These are phyloP conservation scores for Ifrita kowaldi DNA, from an alignment of 2,113 vertebrate genomes.

Conservation along the genomic window DNA sequence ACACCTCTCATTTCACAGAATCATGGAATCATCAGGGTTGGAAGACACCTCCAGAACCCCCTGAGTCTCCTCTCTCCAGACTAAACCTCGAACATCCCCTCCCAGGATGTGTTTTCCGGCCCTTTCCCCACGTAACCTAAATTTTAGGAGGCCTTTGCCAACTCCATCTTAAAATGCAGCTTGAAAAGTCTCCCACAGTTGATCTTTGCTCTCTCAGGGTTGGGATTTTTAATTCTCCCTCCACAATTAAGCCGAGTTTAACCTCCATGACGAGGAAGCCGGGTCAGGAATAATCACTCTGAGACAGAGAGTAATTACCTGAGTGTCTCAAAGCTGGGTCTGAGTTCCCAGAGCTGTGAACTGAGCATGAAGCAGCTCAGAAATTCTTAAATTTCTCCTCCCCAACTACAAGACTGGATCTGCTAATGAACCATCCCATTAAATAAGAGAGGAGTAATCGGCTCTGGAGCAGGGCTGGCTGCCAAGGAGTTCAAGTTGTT, in stretches of 20 bases:
- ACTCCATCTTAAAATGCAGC: neutral
- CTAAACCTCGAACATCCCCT: neutral
- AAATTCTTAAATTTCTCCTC: neutral
- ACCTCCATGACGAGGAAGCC: neutral
- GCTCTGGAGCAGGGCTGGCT: neutral
- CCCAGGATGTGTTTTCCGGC: neutral
- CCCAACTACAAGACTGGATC: neutral
- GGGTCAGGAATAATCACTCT: neutral
- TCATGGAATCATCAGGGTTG: neutral
- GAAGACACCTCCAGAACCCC: neutral
- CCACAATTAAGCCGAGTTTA: neutral
- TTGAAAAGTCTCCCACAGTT: neutral
- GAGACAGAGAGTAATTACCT: conserved; percentile 2
- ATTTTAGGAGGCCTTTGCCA: neutral
- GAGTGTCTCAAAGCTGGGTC: neutral
- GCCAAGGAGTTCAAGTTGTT: conserved; percentile 19
- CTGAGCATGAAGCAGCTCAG: neutral
- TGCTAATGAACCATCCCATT: conserved; percentile 4
- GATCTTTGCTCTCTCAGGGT: neutral
- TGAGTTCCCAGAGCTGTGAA: neutral
- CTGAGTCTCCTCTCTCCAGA: neutral
- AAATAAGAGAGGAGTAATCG: neutral
- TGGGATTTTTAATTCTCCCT: neutral
- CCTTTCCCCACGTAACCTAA: neutral
- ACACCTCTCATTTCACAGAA: neutral